A percentile compares a stretch with the other conserved stretches of the same genome.
Evolutionary conservation across 2,113 vertebrate genomes (phyloP).

Genomic region (Regulus satrapa): DNA sequence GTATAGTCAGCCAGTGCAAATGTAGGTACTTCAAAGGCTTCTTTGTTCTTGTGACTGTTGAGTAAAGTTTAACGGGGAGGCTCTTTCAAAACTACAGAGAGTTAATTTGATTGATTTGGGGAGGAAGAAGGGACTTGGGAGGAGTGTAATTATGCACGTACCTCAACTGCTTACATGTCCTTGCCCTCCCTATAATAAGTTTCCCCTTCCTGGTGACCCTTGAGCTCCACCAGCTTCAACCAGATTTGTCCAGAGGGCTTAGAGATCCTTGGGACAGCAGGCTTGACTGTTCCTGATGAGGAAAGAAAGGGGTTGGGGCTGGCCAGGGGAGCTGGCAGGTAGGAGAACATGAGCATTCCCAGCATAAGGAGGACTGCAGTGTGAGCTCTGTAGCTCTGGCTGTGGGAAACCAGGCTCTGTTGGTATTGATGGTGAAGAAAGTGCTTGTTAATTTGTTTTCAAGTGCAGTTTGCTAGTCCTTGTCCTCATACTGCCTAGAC

Average conservation of each 20-base stretch:
- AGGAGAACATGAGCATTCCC: neutral
- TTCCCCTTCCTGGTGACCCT: neutral
- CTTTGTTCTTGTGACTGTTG: neutral
- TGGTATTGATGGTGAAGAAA: neutral
- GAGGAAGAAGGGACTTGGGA: neutral
- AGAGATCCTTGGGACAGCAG: neutral
- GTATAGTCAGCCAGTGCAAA: neutral
- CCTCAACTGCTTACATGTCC: neutral
- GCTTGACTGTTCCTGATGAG: neutral
- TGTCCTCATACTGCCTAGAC: neutral
- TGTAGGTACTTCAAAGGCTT: neutral
- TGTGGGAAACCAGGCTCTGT: neutral
- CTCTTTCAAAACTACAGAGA: neutral
- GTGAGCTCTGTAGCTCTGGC: neutral
- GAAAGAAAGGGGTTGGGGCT: fast-evolving
- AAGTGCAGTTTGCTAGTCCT: neutral
- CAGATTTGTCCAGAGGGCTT: neutral
- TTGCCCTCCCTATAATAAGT: neutral
- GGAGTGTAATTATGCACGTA: neutral
- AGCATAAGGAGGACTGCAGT: neutral
- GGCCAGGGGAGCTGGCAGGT: neutral
- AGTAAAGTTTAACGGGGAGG: neutral
- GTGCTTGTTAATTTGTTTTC: neutral
- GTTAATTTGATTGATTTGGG: neutral
- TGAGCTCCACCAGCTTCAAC: neutral